Percentiles rank a stretch among this genome's conserved stretches.
phyloP scores from a whole-genome alignment of 2,797 vertebrate genomes.

The Oreochromis grahami region DNA sequence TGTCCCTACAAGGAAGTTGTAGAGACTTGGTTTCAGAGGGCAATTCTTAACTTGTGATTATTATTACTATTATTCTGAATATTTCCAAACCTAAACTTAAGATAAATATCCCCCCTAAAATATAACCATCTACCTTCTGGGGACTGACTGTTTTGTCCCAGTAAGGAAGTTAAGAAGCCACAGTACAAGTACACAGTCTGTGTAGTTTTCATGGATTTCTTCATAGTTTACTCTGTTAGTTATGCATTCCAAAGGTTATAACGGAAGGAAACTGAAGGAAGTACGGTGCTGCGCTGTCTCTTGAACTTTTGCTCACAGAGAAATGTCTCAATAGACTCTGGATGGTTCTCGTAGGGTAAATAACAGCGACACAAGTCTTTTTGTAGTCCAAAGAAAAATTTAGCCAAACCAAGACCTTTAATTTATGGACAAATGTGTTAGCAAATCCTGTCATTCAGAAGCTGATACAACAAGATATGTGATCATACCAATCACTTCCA shows the following conservation, averaged over 20 bases:
- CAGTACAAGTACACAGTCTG: not conserved
- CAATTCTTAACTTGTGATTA: not conserved
- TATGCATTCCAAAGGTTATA: constrained; percentile 24
- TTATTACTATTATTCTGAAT: not conserved
- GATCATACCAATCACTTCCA: not conserved
- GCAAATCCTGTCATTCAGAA: not conserved
- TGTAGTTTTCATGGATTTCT: not conserved
- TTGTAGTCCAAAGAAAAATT: not conserved
- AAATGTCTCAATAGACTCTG: not conserved
- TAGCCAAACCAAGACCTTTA: not conserved
- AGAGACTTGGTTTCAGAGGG: not conserved
- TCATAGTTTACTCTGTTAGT: not conserved
- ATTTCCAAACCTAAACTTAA: not conserved
- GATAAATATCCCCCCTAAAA: not conserved
- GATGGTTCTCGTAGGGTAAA: not conserved
- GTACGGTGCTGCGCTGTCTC: not conserved
- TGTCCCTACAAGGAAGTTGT: not conserved
- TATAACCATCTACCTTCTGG: not conserved
- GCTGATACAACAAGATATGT: not conserved
- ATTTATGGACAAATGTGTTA: not conserved
- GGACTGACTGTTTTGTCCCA: not conserved
- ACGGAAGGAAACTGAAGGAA: not conserved
- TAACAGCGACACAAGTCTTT: not conserved
- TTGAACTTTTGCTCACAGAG: not conserved
- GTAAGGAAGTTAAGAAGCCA: not conserved